Evolutionary conservation across 2,888 invertebrate species (phyloP), one percentile per base, ranked within the genome.

Genomic region (Chamaedrilus cognettii): DNA sequence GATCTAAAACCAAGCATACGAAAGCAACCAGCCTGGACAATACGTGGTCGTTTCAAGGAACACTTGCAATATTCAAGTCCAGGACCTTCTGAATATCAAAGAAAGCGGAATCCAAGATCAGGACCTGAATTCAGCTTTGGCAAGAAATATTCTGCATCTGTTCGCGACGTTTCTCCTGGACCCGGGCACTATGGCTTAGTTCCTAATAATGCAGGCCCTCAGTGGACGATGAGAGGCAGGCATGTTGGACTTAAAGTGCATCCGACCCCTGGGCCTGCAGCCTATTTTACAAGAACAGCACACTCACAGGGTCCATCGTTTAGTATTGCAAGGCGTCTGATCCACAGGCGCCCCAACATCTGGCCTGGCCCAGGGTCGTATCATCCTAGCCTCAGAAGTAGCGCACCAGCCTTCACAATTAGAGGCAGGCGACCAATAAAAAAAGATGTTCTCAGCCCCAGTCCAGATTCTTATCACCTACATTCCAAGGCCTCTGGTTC

Each of bases 11-110:
- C 34, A 2, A 30, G 23, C 23, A 26, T 35, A 23, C 34, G 42
- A 28, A 33, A 35, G 23, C 35, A 60, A 19, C 60, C 60, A 60
- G 60, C 60, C 23, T 42, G 42, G 42, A 42, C 42, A 42, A 42
- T 42, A 19, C 42, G 42, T 11, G 42, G 11, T 42, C 42, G 42
- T 11, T 42, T 42, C 19, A 42, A 11, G 42, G 42, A 42, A 42
- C 11, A 42, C 7, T 42, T 42, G 42, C 7, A 42, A 42, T 11
- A 19, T 19, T 11, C 19, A 42, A 11, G 11, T 42, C 42, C 42
- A 7, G 42, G 42, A 11, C 42, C 42, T 11, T 7, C 42, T 19
- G 42, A 7, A 7, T 42, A 42, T 19, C n/a, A 42, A 42, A 42
- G 42, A 42, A 42, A 42, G 42, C 42, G 42, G 19, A 42, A 42